Base-by-base conservation (phyloP, 1,140 invertebrate species). In the Zaprionus nigranus region DNA sequence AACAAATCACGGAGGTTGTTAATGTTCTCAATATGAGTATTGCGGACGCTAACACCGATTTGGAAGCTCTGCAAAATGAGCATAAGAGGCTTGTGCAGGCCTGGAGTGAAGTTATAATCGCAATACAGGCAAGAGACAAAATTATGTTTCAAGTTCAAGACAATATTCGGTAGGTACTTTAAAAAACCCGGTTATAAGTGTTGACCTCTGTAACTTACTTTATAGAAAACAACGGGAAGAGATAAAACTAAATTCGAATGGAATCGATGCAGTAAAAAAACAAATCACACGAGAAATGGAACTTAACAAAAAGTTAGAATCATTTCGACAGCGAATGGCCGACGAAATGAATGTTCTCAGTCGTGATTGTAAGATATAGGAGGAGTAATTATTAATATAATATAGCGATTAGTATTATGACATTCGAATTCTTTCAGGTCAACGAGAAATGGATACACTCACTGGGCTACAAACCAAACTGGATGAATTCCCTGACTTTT, bases 41-140 rank as follows among this genome's bases (percentile, higher is more conserved):
- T 43, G 94, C 94, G 3, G 94, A 96, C 69, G 94, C 94, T 5
- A 95, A 95, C 73, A 94, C 95, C 6, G 96, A 97, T 87, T 92
- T 97, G 24, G 95, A 96, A 85, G 95, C 94, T 17, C 82, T 97
- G 24, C 94, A 96, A 79, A 93, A 94, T 38, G 96, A 97, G 73
- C 94, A 96, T 71, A 94, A 94, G 36, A 94, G 94, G 17, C 93
- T 97, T 3, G 93, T 96, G 43, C 94, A 94, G 80, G 93, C 95
- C 11, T 97, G 96, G 96, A 95, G 96, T 83, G 94, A 95, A 9
- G 95, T 96, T 20, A 93, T 97, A 22, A 92, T 94, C 5, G 95
- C 95, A 63, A 96, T 97, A 71, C 93, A 94, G 38, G 94, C 95
- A 49, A 92, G 96, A 43, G 96, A 97, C 88, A 94, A 94, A 85